Percentiles rank a stretch among this genome's conserved stretches.
These are phyloP conservation scores for Pseudopleuronectes americanus DNA, from an alignment of 2,797 vertebrate species.

Conservation along the genomic window DNA sequence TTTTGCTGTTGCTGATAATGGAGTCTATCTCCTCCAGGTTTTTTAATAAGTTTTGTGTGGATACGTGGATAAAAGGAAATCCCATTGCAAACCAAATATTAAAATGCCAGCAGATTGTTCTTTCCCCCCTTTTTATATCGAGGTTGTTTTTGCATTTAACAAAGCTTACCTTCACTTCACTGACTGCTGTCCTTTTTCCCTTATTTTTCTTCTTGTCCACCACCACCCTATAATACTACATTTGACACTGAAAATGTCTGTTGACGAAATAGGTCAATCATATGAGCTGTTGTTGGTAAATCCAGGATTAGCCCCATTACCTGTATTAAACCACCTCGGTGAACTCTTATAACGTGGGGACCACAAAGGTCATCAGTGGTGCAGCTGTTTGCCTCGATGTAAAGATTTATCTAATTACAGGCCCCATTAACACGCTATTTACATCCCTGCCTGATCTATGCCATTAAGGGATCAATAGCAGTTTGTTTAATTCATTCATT, in stretches of 20 bases:
- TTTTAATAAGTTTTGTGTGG: slow-evolving; percentile 7
- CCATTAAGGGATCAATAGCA: slow-evolving; percentile 75
- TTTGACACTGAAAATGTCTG: neutral
- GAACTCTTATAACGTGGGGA: slow-evolving; percentile 23
- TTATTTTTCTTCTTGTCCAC: no score
- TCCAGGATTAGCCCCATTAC: neutral
- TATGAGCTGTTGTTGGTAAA: slow-evolving; percentile 26
- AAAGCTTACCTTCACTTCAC: neutral
- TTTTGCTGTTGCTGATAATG: slow-evolving; percentile 10
- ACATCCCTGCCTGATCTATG: slow-evolving; percentile 66
- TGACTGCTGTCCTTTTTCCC: neutral
- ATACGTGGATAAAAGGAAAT: slow-evolving; percentile 4
- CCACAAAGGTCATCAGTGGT: slow-evolving; percentile 11
- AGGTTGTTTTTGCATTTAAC: neutral
- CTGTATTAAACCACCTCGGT: neutral
- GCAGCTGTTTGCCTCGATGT: slow-evolving; percentile 10
- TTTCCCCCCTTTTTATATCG: neutral
- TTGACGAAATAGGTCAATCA: slow-evolving; percentile 9
- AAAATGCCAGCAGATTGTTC: neutral
- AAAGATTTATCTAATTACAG: slow-evolving; percentile 58
- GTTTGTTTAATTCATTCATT: slow-evolving; percentile 74
- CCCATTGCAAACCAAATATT: neutral
- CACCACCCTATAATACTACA: no score
- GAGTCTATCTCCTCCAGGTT: slow-evolving; percentile 2
- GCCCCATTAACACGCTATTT: slow-evolving; percentile 72